Conservation (phyloP, 2,888 invertebrate genomes). For the Pseudococcus viburni region DNA sequence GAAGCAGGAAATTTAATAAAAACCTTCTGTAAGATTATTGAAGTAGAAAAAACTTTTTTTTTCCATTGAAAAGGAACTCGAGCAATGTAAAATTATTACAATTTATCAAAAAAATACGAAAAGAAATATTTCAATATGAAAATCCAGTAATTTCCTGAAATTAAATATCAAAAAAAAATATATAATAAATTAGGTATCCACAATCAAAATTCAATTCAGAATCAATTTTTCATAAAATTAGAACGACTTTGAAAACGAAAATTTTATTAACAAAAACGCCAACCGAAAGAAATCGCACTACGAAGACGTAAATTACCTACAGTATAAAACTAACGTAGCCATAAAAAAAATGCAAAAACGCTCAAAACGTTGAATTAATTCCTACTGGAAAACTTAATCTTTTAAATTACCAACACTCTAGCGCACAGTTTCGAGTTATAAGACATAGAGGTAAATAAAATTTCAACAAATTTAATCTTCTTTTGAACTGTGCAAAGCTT, state of each 20-base stretch:
- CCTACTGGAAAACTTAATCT: conserved; percentile 8
- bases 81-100: too few species aligned
- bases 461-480: conserved; percentile 47
- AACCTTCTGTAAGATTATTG: too few species aligned
- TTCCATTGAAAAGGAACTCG: too few species aligned
- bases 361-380: neutral
- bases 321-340: neutral
- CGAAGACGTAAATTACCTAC: neutral
- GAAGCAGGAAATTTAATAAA: too few species aligned
- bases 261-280: neutral
- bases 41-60: too few species aligned
- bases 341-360: neutral
- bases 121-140: too few species aligned
- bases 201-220: neutral
- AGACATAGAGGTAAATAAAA: conserved; percentile 24
- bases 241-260: neutral
- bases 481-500: conserved; percentile 25
- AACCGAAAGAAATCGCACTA: neutral
- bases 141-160: too few species aligned
- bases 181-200: neutral
- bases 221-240: neutral
- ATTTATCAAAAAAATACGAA: too few species aligned
- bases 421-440: neutral
- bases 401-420: conserved; percentile 21
- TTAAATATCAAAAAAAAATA: neutral